Evolutionary conservation across 2,888 invertebrate genomes (phyloP), one percentile per base, ranked within the genome.

Genomic region (Melolontha melolontha): DNA sequence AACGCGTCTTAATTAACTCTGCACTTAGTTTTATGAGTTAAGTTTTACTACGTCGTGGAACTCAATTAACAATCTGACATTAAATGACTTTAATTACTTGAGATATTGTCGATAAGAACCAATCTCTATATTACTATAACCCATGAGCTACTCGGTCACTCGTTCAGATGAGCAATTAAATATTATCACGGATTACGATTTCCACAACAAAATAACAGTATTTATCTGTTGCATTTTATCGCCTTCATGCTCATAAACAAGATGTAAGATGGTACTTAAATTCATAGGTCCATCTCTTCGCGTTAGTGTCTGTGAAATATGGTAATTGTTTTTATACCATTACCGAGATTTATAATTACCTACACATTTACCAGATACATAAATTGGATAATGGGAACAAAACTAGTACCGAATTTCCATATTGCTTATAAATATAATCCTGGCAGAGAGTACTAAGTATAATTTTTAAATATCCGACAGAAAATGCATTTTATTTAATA

Each of bases 1-100:
- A 75, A 76, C 74, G 73, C 72, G 69, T 75, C 77, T 77, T 79
- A 79, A 80, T 80, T 79, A 80, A 79, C 75, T 74, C 73, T 71
- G 77, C 79, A 80, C 78, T 80, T 78, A 77, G 76, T 76, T 80
- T 79, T 78, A 79, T 77, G 79, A 75, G 77, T 70, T 72, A 76
- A 77, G 76, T 79, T 80, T 79, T 78, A 80, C 75, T 76, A 74
- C 77, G 70, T 66, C 70, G 75, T 69, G 70, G 77, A 78, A 77
- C 79, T 79, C 78, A 79, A 80, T 80, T 79, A 79, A 77, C 78
- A 78, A 78, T 75, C 74, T 70, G 73, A 73, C 75, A 73, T 74
- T 74, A 75, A 77, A 75, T 70, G 73, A 69, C 75, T 79, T 79
- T 79, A 79, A 79, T 79, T 79, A 78, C 77, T 70, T 54, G 68